phyloP scores from a whole-genome alignment of 92 coral and sea anemone genomes.

The Zoanthus sansibaricus region DNA sequence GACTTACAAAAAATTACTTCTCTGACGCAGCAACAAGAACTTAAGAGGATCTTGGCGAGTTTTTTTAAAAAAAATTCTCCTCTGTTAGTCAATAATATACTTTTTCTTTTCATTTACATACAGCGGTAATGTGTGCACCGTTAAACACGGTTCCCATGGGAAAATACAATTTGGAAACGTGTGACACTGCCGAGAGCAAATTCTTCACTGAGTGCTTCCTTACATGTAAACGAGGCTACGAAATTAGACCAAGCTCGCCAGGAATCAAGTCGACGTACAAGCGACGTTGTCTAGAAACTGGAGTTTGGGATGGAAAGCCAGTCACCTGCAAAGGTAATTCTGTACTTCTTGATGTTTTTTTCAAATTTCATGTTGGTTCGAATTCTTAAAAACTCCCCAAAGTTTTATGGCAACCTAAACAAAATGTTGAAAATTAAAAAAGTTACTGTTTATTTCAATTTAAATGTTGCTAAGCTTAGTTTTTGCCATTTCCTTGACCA shows the following conservation, averaged over 20 bases:
- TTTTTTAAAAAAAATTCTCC: not conserved
- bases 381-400: no score
- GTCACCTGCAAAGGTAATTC: slow-evolving; percentile 33
- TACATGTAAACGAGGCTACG: slow-evolving; percentile 46
- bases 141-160: slow-evolving; percentile 29
- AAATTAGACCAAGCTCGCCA: slow-evolving; percentile 11
- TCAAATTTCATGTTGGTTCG: no score
- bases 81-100: not conserved
- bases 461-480: no score
- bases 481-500: no score
- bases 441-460: no score
- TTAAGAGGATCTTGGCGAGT: no score
- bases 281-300: slow-evolving; percentile 25
- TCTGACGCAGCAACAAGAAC: no score
- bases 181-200: slow-evolving; percentile 35
- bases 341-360: no score
- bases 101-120: not conserved
- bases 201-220: slow-evolving; percentile 38
- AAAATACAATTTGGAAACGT: slow-evolving; percentile 22
- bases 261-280: slow-evolving; percentile 19
- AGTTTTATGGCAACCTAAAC: no score
- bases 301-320: slow-evolving; percentile 35
- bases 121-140: slow-evolving; percentile 36
- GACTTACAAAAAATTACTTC: no score
- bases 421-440: no score